Conservation (phyloP, 2,888 invertebrate genomes). For the Heliothis peltigera region DNA sequence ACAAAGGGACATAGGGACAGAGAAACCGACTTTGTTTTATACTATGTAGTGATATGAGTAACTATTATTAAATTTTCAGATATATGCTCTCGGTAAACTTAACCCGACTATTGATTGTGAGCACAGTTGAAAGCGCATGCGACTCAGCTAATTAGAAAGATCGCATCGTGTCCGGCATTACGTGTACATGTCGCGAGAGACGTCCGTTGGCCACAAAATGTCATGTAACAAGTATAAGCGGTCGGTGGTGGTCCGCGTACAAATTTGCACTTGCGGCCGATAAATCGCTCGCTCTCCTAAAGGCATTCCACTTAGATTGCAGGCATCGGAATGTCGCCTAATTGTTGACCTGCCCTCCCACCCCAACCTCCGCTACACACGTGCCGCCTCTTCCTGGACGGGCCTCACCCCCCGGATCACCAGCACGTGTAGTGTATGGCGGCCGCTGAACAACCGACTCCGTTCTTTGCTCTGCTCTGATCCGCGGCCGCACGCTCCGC, state of each 20-base stretch:
- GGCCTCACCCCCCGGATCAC: not conserved
- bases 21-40: no score
- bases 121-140: slow-evolving; percentile 18
- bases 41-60: no score
- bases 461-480: no score
- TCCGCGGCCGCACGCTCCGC: no score
- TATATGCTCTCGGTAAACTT: not conserved
- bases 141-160: slow-evolving; percentile 32
- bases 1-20: no score
- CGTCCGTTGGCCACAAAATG: slow-evolving; percentile 20
- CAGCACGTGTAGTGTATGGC: slow-evolving; percentile 13
- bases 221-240: slow-evolving; percentile 2
- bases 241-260: slow-evolving; percentile 37
- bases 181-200: slow-evolving; percentile 8
- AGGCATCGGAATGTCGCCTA: slow-evolving; percentile 68
- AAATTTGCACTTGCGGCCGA: slow-evolving; percentile 56
- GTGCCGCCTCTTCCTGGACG: not conserved
- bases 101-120: slow-evolving; percentile 10
- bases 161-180: slow-evolving; percentile 6
- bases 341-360: slow-evolving; percentile 59
- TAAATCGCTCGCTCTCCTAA: slow-evolving; percentile 62
- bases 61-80: no score
- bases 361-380: no score
- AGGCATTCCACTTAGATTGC: slow-evolving; percentile 72
- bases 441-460: not conserved